Conservation (phyloP, 2,113 vertebrate species). For the Leiothrix lutea region DNA sequence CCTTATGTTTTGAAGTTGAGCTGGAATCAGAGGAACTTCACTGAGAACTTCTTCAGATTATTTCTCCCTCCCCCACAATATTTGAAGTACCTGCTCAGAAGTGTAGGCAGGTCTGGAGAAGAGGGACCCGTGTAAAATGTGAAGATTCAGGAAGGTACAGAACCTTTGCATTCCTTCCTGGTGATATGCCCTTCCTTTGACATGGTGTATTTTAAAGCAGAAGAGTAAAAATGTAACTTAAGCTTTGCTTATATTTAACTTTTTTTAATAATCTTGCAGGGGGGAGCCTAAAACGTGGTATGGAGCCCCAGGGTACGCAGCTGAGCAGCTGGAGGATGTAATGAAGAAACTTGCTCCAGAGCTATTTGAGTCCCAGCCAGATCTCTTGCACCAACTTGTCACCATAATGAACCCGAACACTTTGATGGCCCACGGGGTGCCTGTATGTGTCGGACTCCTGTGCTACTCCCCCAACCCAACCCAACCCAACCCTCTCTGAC, state of each 20-base stretch:
- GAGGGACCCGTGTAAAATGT: not conserved
- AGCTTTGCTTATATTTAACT: slow-evolving; percentile 39
- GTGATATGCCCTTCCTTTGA: not conserved
- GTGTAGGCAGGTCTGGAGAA: not conserved
- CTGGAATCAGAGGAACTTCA: not conserved
- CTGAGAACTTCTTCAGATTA: not conserved
- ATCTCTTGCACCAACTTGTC: slow-evolving; percentile 97
- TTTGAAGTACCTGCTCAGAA: not conserved
- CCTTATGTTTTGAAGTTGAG: not conserved
- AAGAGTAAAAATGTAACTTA: slow-evolving; percentile 19
- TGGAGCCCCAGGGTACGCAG: slow-evolving; percentile 93
- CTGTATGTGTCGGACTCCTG: slow-evolving; percentile 79
- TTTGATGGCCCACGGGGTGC: slow-evolving; percentile 94
- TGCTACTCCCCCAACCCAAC: not conserved
- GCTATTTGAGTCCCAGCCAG: slow-evolving; percentile 95
- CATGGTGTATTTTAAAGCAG: not conserved
- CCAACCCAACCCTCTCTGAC: not conserved
- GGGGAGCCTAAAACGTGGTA: slow-evolving; percentile 99
- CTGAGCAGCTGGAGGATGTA: slow-evolving; percentile 93
- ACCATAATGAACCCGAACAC: slow-evolving; percentile 99
- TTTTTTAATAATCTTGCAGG: slow-evolving; percentile 76
- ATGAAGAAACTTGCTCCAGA: slow-evolving; percentile 98
- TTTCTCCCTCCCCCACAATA: not conserved
- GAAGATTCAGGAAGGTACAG: not conserved
- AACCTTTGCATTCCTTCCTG: not conserved